phyloP scores from a whole-genome alignment of 1,140 invertebrate species.

The Adoxophyes honmai region DNA sequence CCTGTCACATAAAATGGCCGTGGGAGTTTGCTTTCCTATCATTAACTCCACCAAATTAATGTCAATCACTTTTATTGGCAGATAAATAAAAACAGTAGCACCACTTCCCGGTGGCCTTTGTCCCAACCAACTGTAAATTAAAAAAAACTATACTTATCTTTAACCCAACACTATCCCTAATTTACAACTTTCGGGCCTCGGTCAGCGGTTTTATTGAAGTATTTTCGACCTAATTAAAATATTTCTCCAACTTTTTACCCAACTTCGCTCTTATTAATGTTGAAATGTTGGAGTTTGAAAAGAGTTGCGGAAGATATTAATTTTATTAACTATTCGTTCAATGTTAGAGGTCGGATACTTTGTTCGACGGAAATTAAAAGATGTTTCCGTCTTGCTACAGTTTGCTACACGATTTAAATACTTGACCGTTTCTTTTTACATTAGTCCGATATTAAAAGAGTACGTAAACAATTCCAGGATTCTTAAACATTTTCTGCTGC shows the following conservation, averaged over 20 bases:
- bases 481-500: too few species aligned
- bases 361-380: background rate
- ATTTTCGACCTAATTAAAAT: constrained; percentile 67
- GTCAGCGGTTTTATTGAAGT: constrained; percentile 52
- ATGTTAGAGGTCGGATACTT: constrained; percentile 21
- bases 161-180: constrained; percentile 36
- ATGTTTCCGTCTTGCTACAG: too few species aligned
- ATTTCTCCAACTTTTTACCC: constrained; percentile 25
- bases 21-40: constrained; percentile 32
- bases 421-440: too few species aligned
- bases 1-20: background rate
- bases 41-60: constrained; percentile 54
- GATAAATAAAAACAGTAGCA: constrained; percentile 69
- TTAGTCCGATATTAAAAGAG: background rate
- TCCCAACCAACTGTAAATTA: constrained; percentile 48
- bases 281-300: constrained; percentile 14
- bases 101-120: constrained; percentile 19
- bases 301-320: constrained; percentile 26
- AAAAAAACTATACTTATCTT: constrained; percentile 53
- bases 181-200: constrained; percentile 47
- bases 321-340: constrained; percentile 34
- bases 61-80: constrained; percentile 68
- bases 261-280: constrained; percentile 20
- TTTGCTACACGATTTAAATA: too few species aligned
- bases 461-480: background rate